Evolutionary conservation across 2,888 invertebrate species (phyloP).

Genomic region (Drosophila hamatofila): DNA sequence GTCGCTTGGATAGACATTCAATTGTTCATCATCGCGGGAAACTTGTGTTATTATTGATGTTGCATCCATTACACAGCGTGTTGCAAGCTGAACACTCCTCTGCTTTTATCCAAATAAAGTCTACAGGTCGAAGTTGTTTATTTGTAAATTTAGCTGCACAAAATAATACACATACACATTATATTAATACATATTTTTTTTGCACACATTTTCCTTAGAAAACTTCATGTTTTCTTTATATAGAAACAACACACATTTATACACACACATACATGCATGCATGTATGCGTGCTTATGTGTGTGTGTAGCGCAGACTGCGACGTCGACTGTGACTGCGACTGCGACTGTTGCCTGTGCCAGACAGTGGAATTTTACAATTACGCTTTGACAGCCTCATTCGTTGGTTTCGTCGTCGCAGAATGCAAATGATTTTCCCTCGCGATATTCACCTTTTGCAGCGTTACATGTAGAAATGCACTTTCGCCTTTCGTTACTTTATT

Average conservation of each 20-base stretch:
- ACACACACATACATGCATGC: conserved; percentile 16
- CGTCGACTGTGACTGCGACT: conserved; percentile 50
- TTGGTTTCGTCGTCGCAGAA: conserved; percentile 69
- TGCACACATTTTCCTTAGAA: conserved; percentile 61
- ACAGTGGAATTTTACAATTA: conserved; percentile 83
- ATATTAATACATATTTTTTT: conserved; percentile 54
- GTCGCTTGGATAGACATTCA: conserved; percentile 91
- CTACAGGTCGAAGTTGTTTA: conserved; percentile 41
- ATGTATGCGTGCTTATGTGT: conserved; percentile 33
- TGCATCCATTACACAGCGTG: conserved; percentile 93
- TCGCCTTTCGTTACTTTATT: conserved; percentile 64
- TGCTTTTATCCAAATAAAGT: conserved; percentile 29
- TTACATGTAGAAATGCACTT: conserved; percentile 70
- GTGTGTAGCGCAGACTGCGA: conserved; percentile 56
- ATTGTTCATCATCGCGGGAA: conserved; percentile 98
- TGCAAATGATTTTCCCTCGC: conserved; percentile 75
- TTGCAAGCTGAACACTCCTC: conserved; percentile 43
- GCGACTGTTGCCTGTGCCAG: conserved; percentile 71
- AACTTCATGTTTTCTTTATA: conserved; percentile 68
- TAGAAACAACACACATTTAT: conserved; percentile 31
- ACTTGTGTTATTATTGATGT: conserved; percentile 99
- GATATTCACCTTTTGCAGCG: conserved; percentile 69
- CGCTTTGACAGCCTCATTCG: conserved; percentile 82
- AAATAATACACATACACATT: conserved; percentile 57
- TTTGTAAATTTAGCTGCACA: conserved; percentile 52